Percentiles rank a stretch among this genome's conserved stretches.
Evolutionary conservation across 2,113 vertebrate species (phyloP).

Genomic region (Crotalus tigris): DNA sequence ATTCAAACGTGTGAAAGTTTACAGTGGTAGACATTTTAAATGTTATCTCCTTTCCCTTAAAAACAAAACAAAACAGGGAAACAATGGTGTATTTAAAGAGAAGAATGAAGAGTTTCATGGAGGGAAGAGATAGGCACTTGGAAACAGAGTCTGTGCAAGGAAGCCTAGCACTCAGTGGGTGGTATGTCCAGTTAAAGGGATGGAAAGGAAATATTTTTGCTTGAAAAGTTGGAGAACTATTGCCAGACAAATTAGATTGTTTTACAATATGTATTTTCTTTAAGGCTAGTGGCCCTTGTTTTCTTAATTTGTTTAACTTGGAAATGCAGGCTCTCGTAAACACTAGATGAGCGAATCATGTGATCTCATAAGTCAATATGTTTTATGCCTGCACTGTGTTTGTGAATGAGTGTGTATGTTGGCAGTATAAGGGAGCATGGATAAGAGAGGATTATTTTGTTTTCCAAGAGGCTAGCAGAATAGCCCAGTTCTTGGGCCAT

Average conservation of each 20-base stretch:
- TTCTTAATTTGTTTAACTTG: not conserved
- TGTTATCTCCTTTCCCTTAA: not conserved
- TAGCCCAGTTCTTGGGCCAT: not conserved
- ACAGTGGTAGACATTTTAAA: not conserved
- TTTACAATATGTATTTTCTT: not conserved
- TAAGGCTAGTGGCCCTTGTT: not conserved
- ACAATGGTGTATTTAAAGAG: not conserved
- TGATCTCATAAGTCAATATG: not conserved
- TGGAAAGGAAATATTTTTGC: not conserved
- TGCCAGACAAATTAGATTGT: not conserved
- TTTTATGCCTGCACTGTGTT: not conserved
- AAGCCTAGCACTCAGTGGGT: not conserved
- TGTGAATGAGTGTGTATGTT: not conserved
- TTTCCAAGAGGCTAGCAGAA: slow-evolving; percentile 9
- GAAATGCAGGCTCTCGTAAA: not conserved
- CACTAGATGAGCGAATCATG: not conserved
- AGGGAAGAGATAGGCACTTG: not conserved
- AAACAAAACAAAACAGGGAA: not conserved
- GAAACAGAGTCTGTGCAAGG: not conserved
- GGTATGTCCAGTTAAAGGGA: not conserved
- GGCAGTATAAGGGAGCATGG: not conserved
- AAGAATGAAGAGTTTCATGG: not conserved
- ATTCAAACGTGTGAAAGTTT: not conserved
- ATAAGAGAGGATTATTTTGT: not conserved
- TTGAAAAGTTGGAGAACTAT: not conserved